Base-by-base conservation (phyloP, 2,797 vertebrate species). In the Mastacembelus armatus region DNA sequence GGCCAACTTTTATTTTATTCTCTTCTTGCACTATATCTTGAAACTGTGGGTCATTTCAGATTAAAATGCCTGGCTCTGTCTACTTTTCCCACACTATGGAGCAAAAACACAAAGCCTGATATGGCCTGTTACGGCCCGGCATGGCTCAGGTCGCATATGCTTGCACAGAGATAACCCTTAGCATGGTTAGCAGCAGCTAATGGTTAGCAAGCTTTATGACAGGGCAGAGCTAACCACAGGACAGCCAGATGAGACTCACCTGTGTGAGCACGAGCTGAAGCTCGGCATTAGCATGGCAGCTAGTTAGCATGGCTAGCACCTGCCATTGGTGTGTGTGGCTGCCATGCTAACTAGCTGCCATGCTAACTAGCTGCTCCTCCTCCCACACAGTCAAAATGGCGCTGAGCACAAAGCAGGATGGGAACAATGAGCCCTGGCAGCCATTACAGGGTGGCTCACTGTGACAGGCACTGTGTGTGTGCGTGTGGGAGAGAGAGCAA, bases 381-480 rank as follows among this genome's bases (percentile, higher is more conserved):
- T 80, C 63, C 80, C 45, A 27, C 66, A 22, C 79, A 90, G 89
- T 89, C 90, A 96, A 96, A 95, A 96, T 96, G 96, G 95, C 94
- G 95, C 93, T 90, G 92, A 81, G 89, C 76, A 89, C 92, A 94
- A 93, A 92, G 91, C 85, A 90, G 83, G 76, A 86, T 88, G 88
- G 89, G 85, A 89, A 93, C 91, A 88, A 89, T 85, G 88, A 92
- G 85, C 86, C 74, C 84, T 88, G 91, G 94, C 93, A 92, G 95
- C 95, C 95, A 96, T 96, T 95, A 95, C 93, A 89, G 89, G 89
- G 84, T 81, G 85, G 77, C 72, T 78, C 77, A 50, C 57, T 78
- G 78, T 86, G 87, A 85, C 84, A 85, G 78, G 44, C 62, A 26
- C 29, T 27, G 40, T 24, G 48, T 44, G 32, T 19, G 57, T 19